Percentiles rank a stretch among this genome's conserved stretches.
Evolutionary conservation across 2,797 vertebrate species (phyloP).

Genomic region (Neosalanx taihuensis): DNA sequence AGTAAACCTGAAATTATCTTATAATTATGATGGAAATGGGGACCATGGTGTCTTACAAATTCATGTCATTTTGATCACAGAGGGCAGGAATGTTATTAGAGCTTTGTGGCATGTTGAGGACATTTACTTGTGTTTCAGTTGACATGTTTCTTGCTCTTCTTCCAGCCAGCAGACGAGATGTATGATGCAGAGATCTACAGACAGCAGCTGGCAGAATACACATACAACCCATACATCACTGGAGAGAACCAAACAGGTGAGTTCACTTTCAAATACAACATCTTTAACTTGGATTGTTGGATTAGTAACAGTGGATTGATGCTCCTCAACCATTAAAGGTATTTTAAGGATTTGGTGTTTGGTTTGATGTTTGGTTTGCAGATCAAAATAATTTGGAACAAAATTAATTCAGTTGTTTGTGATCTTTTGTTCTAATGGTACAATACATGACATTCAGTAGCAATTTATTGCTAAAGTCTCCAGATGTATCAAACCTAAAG

Average conservation of each 20-base stretch:
- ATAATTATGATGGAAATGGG: neutral
- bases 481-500: slow-evolving; percentile 69
- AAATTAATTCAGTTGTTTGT: neutral
- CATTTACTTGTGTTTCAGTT: slow-evolving; percentile 15
- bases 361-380: too few species aligned
- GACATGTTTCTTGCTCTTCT: slow-evolving; percentile 35
- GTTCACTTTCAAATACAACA: slow-evolving; percentile 41
- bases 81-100: too few species aligned
- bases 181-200: slow-evolving; percentile 93
- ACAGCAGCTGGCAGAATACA: slow-evolving; percentile 82
- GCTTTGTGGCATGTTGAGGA: neutral
- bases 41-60: neutral
- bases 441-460: too few species aligned
- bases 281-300: too few species aligned
- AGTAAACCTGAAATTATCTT: neutral
- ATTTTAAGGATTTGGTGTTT: too few species aligned
- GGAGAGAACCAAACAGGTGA: slow-evolving; percentile 89
- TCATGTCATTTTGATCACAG: neutral
- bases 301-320: too few species aligned
- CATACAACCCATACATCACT: slow-evolving; percentile 85
- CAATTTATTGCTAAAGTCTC: slow-evolving; percentile 57
- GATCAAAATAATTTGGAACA: too few species aligned
- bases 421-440: neutral
- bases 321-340: neutral
- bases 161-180: slow-evolving; percentile 89